A percentile compares a stretch with the other conserved stretches of the same genome.
Evolutionary conservation across 2,797 vertebrate genomes (phyloP).

Genomic region (Urophycis tenuis): DNA sequence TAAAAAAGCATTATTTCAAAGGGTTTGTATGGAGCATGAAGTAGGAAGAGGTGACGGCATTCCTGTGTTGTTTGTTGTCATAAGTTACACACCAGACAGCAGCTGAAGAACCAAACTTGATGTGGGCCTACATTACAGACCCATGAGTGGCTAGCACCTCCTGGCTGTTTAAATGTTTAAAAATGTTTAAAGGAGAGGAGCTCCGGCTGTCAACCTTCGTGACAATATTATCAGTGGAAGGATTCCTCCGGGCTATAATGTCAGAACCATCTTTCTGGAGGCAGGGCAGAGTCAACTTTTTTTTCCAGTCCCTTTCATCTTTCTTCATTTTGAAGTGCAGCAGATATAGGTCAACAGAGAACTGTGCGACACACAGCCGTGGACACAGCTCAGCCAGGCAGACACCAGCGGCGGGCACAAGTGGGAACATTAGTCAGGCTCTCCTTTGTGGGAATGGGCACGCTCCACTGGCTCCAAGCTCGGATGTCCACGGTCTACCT

Average conservation of each 20-base stretch:
- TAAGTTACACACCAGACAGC: neutral
- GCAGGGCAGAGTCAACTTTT: neutral
- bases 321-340: slow-evolving; percentile 34
- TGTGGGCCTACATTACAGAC: slow-evolving; percentile 15
- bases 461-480: slow-evolving; percentile 43
- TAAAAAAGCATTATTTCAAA: neutral
- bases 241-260: neutral
- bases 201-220: neutral
- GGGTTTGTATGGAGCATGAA: neutral
- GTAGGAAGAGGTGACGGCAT: neutral
- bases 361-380: neutral
- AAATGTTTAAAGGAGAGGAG: neutral
- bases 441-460: slow-evolving; percentile 23
- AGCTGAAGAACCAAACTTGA: slow-evolving; percentile 11
- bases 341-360: slow-evolving; percentile 9
- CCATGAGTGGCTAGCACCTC: neutral
- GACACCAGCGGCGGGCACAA: slow-evolving; percentile 23
- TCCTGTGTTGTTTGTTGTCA: neutral
- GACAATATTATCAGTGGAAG: neutral
- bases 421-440: slow-evolving; percentile 28
- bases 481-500: slow-evolving; percentile 53
- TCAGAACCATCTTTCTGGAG: neutral
- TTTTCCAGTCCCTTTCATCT: neutral
- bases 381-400: slow-evolving; percentile 24
- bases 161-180: neutral